Conservation (phyloP, 2,797 vertebrate species). For the Chrysocyon brachyurus region DNA sequence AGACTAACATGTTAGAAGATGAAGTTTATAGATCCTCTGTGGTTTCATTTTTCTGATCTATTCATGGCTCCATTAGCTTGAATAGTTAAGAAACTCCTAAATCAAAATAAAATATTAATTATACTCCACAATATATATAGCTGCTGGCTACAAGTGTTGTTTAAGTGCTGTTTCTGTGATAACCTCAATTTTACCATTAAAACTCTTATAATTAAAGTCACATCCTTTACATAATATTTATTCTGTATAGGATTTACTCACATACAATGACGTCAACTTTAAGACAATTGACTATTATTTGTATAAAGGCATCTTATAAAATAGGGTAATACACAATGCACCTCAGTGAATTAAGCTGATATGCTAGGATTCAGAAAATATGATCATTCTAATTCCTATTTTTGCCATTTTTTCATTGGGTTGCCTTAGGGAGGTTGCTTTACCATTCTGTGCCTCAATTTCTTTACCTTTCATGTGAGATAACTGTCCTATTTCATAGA, state of each 20-base stretch:
- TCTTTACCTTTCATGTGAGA: conserved; percentile 50
- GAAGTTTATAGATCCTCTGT: conserved; percentile 48
- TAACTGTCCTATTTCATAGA: conserved; percentile 64
- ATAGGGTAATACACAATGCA: conserved; percentile 52
- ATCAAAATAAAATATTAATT: conserved; percentile 65
- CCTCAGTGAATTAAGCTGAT: conserved; percentile 43
- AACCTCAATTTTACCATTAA: conserved; percentile 61
- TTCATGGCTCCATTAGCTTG: conserved; percentile 9
- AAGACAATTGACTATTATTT: conserved; percentile 65
- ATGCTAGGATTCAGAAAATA: conserved; percentile 46
- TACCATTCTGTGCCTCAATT: conserved; percentile 15
- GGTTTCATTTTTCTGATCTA: conserved; percentile 55
- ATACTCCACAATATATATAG: conserved; percentile 53
- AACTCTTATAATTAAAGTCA: conserved; percentile 65
- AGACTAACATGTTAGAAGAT: conserved; percentile 49
- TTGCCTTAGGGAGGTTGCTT: conserved; percentile 35
- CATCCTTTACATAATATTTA: conserved; percentile 70
- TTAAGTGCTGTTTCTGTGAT: conserved; percentile 47
- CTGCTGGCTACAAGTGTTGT: not conserved
- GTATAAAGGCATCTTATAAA: conserved; percentile 73
- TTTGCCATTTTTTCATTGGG: conserved; percentile 10
- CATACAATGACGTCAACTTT: conserved; percentile 47
- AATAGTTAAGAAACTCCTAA: conserved; percentile 49
- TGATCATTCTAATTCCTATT: conserved; percentile 26
- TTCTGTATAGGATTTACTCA: conserved; percentile 71